phyloP scores from a whole-genome alignment of 2,888 invertebrate genomes.

The Ophion obscuratus region DNA sequence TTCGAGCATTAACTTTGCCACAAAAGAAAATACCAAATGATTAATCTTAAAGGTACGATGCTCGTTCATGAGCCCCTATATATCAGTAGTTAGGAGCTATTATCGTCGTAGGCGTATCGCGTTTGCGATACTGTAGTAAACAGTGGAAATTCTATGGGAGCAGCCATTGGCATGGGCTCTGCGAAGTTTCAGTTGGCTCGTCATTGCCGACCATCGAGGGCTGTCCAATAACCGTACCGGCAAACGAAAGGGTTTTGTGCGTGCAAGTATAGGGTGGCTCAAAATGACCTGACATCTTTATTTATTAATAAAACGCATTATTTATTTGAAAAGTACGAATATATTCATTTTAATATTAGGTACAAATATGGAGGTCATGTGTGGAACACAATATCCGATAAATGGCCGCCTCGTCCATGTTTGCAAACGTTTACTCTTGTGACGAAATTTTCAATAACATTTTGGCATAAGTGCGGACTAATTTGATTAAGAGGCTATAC shows the following conservation, averaged over 20 bases:
- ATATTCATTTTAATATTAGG: too few relatives aligned
- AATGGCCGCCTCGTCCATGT: too few relatives aligned
- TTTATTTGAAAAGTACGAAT: too few relatives aligned
- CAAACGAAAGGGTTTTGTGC: background rate
- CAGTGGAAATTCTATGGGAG: background rate
- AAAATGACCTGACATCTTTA: too few relatives aligned
- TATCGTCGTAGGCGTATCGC: slow-evolving; percentile 23
- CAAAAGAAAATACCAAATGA: background rate
- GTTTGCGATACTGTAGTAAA: slow-evolving; percentile 8
- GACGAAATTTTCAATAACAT: too few relatives aligned
- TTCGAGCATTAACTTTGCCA: background rate
- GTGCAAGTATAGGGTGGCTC: background rate
- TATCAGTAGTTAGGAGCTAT: background rate
- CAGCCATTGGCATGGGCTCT: background rate
- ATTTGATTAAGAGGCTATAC: too few relatives aligned
- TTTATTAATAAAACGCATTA: too few relatives aligned
- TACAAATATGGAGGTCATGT: too few relatives aligned
- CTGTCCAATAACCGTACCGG: slow-evolving; percentile 9
- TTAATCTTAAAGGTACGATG: background rate
- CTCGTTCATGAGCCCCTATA: background rate
- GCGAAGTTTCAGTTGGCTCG: background rate
- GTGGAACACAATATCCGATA: too few relatives aligned
- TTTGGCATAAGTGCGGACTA: too few relatives aligned
- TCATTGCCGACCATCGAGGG: background rate
- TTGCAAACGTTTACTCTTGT: too few relatives aligned